phyloP scores from a whole-genome alignment of 2,888 invertebrate genomes.

The Heliconius hortense region DNA sequence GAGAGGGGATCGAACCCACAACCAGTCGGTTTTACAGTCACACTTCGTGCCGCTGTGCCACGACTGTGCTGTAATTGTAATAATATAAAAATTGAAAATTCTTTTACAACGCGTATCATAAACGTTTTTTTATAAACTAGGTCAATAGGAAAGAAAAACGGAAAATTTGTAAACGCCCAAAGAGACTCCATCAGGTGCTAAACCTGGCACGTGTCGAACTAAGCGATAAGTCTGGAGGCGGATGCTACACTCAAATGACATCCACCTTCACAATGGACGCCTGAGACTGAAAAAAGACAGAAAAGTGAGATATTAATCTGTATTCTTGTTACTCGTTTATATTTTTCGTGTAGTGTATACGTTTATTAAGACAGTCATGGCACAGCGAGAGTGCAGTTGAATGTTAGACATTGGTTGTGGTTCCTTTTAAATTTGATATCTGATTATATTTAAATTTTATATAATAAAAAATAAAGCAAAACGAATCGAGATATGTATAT shows the following conservation, averaged over 20 bases:
- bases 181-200: slow-evolving; percentile 12
- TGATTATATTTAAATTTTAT: too few relatives aligned
- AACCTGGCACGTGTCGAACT: slow-evolving; percentile 18
- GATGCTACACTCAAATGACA: slow-evolving; percentile 17
- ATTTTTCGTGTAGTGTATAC: not conserved
- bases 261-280: slow-evolving; percentile 8
- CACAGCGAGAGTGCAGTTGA: not conserved
- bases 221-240: slow-evolving; percentile 23
- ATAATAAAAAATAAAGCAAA: too few relatives aligned
- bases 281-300: not conserved
- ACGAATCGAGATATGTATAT: too few relatives aligned
- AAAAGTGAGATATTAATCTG: slow-evolving; percentile 5
- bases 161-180: slow-evolving; percentile 19
- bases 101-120: too few relatives aligned
- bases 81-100: too few relatives aligned
- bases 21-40: too few relatives aligned
- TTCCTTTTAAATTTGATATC: too few relatives aligned
- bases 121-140: not conserved
- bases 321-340: not conserved
- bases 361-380: not conserved
- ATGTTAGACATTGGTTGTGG: too few relatives aligned
- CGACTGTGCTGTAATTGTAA: too few relatives aligned
- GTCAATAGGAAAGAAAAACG: slow-evolving; percentile 8
- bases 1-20: too few relatives aligned
- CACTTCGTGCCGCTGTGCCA: too few relatives aligned